A percentile compares a stretch with the other conserved stretches of the same genome.
Conservation (phyloP, 2,888 invertebrate species). For the Abrostola triplasia region DNA sequence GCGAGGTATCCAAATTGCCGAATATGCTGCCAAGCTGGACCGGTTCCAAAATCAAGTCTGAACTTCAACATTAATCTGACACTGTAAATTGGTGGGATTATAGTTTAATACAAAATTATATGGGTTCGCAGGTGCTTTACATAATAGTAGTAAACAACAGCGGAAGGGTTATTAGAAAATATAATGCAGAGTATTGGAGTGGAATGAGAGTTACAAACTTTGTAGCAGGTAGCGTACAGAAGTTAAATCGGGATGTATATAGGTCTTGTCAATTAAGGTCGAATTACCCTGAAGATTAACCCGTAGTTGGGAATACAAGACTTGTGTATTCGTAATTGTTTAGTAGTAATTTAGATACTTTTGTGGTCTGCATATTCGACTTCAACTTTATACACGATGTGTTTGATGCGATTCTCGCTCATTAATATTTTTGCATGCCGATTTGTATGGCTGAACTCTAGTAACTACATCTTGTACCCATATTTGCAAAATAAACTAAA, state of each 20-base stretch:
- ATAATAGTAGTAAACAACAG: slow-evolving; percentile 33
- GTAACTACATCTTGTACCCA: too few relatives aligned
- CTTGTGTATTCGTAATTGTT: slow-evolving; percentile 1
- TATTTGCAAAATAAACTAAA: too few relatives aligned
- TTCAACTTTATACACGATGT: too few relatives aligned
- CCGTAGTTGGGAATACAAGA: slow-evolving; percentile 26
- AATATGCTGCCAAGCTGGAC: slow-evolving; percentile 75
- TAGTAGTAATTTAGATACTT: slow-evolving; percentile 9
- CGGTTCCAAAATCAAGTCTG: slow-evolving; percentile 69
- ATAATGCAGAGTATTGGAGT: slow-evolving; percentile 21
- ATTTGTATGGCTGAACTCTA: too few relatives aligned
- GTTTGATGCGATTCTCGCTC: too few relatives aligned
- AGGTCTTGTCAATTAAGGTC: slow-evolving; percentile 30
- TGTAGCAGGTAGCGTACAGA: slow-evolving; percentile 16
- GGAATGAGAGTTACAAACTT: slow-evolving; percentile 37
- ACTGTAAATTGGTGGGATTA: slow-evolving; percentile 71
- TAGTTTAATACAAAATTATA: slow-evolving; percentile 66
- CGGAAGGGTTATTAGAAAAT: slow-evolving; percentile 36
- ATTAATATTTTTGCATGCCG: too few relatives aligned
- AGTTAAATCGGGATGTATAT: slow-evolving; percentile 22
- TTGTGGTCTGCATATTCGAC: too few relatives aligned
- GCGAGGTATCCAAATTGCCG: slow-evolving; percentile 69
- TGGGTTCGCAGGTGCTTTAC: slow-evolving; percentile 47
- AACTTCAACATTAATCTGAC: slow-evolving; percentile 69
- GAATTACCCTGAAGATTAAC: slow-evolving; percentile 36